Base-by-base conservation (phyloP, 2,113 vertebrate species). In the Morone chrysops region DNA sequence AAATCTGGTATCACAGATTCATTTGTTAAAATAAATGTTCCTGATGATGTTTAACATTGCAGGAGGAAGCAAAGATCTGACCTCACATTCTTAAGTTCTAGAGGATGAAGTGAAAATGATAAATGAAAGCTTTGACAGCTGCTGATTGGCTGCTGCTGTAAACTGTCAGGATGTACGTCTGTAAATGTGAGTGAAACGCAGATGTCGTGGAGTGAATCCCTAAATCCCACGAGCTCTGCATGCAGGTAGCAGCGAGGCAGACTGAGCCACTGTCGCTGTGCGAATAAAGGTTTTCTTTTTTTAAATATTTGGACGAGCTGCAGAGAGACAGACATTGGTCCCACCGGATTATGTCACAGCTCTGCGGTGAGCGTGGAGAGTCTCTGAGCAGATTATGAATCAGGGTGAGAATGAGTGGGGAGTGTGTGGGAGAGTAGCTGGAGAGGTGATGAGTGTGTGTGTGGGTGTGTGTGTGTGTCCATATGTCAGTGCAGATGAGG, bases 401-500 rank as follows among this genome's bases (percentile, higher is more conserved):
- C 68, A 53, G 45, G 45, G 25, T 41, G 75, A 68, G 56, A 79
- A 79, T 31, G 62, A 70, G 77, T 57, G 53, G 70, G 59, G 25
- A 36, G 4, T 54, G 50, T 63, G 69, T 66, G 53, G n/a, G 75
- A 69, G 82, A 79, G 73, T 51, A 81, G 78, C 59, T 61, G 66
- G 60, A 80, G 77, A 65, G 53, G 83, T 59, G 67, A 41, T 16
- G 45, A 31, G 56, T 69, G 31, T 73, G 69, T 61, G 40, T 20
- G 60, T 36, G 45, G 53, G 50, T 43, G 53, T 60, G 57, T 75
- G 75, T 74, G 53, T 73, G 62, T 54, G 75, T 61, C 70, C 63
- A 61, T 83, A 71, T 87, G 85, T 66, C 80, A 43, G 80, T 66
- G 66, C 85, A 86, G 80, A 78, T 80, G 85, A 83, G 80, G 13